Base-by-base conservation (phyloP, 92 coral and sea anemone species). In the Paramuricea clavata region DNA sequence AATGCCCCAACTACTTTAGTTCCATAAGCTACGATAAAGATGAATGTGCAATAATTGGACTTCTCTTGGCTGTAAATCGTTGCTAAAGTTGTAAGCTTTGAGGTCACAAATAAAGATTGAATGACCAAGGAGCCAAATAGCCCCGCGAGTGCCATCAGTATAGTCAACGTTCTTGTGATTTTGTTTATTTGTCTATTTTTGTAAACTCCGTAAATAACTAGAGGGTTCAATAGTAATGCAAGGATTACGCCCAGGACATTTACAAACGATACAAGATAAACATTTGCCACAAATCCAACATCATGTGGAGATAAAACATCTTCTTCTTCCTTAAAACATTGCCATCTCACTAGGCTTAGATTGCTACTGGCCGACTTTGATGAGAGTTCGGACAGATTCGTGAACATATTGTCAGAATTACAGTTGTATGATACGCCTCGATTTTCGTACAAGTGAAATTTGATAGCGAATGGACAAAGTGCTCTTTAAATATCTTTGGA, bases 31-130 rank as follows among this genome's bases (percentile, higher is more conserved):
- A 94, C 93, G 95, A 61, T 95, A 89, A 50, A 89, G 93, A 12
- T 93, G 95, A 13, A 93, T 93, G 12, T 93, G 95, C 11, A 94
- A 92, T 75, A 94, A 89, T 87, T 94, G 95, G 93, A 92, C 93
- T 0, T 19, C 12, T 4, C 32, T 8, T 1, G 16, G 34, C 27
- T 27, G 33, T 12, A 12, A 23, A 33, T 12, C 2, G 9, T 33
- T 19, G 27, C 31, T 12, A 64, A 64, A 1, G 21, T 17, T 12
- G 21, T 19, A 12, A 33, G 21, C 71, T 64, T 64, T 1, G 32
- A 6, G 5, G 21, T 12, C 3, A 64, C 31, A 27, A 17, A 64
- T 12, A 25, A 25, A 64, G 12, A 26, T 33, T 64, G 71, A 26
- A 64, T 33, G 30, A 64, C 27, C 27, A 64, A 27, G 4, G 71